Evolutionary conservation across 1,140 invertebrate species (phyloP).

Genomic region (Meloidogyne chitwoodi): DNA sequence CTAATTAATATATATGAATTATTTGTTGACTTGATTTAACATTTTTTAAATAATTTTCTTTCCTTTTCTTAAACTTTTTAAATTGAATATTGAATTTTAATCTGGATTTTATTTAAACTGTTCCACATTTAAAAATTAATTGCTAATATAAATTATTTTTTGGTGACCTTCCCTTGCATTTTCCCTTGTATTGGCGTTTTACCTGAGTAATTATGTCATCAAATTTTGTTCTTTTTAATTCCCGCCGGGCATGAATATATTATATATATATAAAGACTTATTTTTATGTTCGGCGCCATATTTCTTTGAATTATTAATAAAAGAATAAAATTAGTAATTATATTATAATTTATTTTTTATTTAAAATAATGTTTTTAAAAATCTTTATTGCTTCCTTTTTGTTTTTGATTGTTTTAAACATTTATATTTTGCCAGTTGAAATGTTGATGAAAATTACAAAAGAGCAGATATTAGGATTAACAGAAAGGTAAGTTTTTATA

Average conservation of each 20-base stretch:
- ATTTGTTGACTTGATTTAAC: no score
- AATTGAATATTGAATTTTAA: no score
- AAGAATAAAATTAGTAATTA: background rate
- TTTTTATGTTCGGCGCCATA: background rate
- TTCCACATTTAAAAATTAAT: no score
- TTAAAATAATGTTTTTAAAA: background rate
- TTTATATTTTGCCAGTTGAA: background rate
- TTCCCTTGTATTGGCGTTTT: background rate
- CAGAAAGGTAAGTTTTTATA: no score
- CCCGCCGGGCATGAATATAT: background rate
- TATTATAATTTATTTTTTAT: no score
- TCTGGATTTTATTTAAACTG: no score
- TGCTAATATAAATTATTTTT: background rate
- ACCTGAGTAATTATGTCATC: background rate
- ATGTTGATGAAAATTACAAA: background rate
- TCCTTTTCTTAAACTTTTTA: no score
- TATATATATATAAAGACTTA: background rate
- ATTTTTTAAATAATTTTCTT: no score
- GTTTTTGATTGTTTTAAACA: background rate
- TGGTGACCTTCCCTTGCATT: background rate
- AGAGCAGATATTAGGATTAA: background rate
- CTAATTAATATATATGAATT: no score
- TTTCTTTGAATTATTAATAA: background rate
- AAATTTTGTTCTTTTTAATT: background rate
- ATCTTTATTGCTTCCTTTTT: background rate